Base-by-base conservation (phyloP, 2,113 vertebrate genomes). In the Isichthys henryi region DNA sequence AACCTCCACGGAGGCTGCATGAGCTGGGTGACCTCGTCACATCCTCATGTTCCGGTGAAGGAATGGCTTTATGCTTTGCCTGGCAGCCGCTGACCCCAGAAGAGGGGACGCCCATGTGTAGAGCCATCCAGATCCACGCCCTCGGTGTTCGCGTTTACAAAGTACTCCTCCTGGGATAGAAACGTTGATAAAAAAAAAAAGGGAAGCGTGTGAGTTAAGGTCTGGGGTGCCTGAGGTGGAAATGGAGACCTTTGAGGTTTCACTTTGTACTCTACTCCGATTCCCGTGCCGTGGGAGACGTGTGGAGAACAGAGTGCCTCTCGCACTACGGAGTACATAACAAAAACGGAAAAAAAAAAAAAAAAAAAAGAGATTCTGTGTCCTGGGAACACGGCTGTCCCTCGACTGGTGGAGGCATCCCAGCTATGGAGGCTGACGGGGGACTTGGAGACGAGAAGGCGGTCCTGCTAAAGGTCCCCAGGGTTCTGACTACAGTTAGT, bases 401-500 rank as follows among this genome's bases (percentile, higher is more conserved):
- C 86, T 80, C 56, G 35, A 80, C 58, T 86, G 80, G 86, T n/a
- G 43, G 80, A 49, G 77, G 86, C 56, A 88, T 89, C 17, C 23
- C 35, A 35, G 27, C 58, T 58, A 9, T 2, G 3, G n/a, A 74
- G 13, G 50, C n/a, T 35, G 13, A 84, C 23, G 50, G 50, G 6
- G 19, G 11, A 83, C 70, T 83, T 50, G 35, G 21, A 49, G 7
- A 35, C 58, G 8, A 62, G 52, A 66, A 48, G 62, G 53, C 84
- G 0, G 83, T 92, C 90, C 90, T 94, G 96, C 97, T 99, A 99
- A 95, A 99, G 98, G 83, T 99, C 98, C 53, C 97, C 97, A 0
- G 97, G 94, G 94, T 98, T 99, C 95, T 99, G 97, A 96, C 95
- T 96, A 96, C 98, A 99, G 90, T 96, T 95, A 92, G 96, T 96